A percentile compares a stretch with the other conserved stretches of the same genome.
These are phyloP conservation scores for Gambusia affinis DNA, from an alignment of 2,113 vertebrate species.

Conservation along the genomic window DNA sequence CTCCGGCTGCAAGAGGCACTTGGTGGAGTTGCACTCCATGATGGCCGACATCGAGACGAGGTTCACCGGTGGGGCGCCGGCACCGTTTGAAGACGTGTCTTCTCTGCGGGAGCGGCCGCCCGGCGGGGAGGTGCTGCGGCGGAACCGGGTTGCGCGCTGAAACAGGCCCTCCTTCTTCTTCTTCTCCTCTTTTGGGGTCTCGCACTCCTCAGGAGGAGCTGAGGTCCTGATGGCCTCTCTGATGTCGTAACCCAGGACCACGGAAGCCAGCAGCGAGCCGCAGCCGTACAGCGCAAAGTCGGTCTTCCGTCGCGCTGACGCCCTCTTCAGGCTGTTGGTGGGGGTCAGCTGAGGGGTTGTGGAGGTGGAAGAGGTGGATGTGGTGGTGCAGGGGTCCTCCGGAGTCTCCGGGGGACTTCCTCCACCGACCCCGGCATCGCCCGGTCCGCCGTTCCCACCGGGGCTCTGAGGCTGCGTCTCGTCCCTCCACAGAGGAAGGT, in stretches of 20 bases:
- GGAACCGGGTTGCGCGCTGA: conserved; percentile 85
- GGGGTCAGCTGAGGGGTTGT: conserved; percentile 88
- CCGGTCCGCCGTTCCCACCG: conserved; percentile 40
- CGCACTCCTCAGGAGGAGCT: conserved; percentile 76
- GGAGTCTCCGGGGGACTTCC: conserved; percentile 70
- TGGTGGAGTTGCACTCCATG: conserved; percentile 84
- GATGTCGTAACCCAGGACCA: conserved; percentile 89
- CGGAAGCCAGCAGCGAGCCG: conserved; percentile 85
- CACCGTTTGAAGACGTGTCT: conserved; percentile 58
- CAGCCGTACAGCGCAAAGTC: conserved; percentile 87
- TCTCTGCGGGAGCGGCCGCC: conserved; percentile 76
- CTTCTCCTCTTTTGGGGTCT: conserved; percentile 84
- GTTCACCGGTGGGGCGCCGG: conserved; percentile 63
- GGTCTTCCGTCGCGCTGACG: conserved; percentile 79
- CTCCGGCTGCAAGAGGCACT: conserved; percentile 84
- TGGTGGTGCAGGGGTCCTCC: conserved; percentile 81
- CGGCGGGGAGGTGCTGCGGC: conserved; percentile 83
- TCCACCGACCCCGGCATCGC: conserved; percentile 65
- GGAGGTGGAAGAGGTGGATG: conserved; percentile 82
- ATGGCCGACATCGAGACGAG: conserved; percentile 87
- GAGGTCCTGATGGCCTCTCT: conserved; percentile 79
- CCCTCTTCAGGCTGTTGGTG: conserved; percentile 84
- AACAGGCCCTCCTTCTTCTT: conserved; percentile 88
- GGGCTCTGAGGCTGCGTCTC: conserved; percentile 78
- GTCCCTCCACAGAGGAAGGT: conserved; percentile 92